These are phyloP conservation scores for Rissa tridactyla DNA, from an alignment of 2,113 vertebrate species.

Conservation along the genomic window DNA sequence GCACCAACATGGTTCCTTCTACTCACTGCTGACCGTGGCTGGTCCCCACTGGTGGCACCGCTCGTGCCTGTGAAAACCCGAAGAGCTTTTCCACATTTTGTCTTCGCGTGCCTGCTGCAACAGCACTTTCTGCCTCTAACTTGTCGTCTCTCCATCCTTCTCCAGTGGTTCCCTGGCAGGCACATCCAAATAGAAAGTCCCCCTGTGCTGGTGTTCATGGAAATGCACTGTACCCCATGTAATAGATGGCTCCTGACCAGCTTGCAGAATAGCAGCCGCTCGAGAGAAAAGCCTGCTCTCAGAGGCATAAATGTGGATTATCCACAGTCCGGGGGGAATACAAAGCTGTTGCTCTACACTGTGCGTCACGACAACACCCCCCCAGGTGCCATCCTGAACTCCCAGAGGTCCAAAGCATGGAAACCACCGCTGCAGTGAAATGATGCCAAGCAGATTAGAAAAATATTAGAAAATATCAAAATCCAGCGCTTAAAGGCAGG, in stretches of 20 bases:
- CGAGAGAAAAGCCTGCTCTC: background rate
- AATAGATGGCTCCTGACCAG: background rate
- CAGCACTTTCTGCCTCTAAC: background rate
- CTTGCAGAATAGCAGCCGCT: background rate
- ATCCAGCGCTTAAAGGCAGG: background rate
- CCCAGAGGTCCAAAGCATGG: background rate
- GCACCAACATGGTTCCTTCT: background rate
- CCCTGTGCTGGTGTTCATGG: rapidly evolving
- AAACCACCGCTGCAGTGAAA: background rate
- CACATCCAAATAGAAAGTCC: background rate
- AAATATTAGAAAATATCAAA: background rate
- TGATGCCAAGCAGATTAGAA: background rate
- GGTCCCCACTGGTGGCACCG: background rate
- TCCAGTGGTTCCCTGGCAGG: background rate
- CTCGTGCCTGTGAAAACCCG: background rate
- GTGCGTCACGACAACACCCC: rapidly evolving
- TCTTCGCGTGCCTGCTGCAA: background rate
- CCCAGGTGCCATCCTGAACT: background rate
- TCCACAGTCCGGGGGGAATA: background rate
- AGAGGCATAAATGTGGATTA: background rate
- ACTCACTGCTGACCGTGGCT: background rate
- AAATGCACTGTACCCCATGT: background rate
- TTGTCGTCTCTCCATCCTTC: background rate
- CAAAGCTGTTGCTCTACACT: background rate
- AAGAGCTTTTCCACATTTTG: background rate